Base-by-base conservation (phyloP, 2,797 vertebrate genomes). In the Aselliscus stoliczkanus region DNA sequence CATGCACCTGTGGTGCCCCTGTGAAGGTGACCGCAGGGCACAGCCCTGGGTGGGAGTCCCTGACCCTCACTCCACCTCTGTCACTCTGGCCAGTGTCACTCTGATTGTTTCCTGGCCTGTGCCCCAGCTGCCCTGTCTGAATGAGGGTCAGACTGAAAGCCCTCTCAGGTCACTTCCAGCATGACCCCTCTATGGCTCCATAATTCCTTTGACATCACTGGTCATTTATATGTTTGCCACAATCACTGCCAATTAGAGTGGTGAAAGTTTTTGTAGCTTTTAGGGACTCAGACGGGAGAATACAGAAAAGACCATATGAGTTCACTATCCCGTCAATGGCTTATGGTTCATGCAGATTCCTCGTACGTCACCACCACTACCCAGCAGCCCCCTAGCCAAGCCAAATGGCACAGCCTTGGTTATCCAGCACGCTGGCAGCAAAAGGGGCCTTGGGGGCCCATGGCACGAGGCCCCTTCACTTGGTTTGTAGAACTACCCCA, bases 291-390 rank as follows among this genome's bases (percentile, higher is more conserved):
- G 37, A 20, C 18, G 1, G n/a, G 52, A 52, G 88, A 39, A 23
- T 31, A 58, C 25, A 89, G 84, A 44, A 47, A 50, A 34, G 34
- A 18, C 50, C 31, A 0, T 11, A 29, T 34, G 52, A 42, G 11
- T 47, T 15, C 7, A 0, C 17, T 8, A 34, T 31, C 52, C 31
- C 44, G 0, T 14, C 0, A 0, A 11, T 4, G 8, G 20, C 31
- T 44, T 25, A 4, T 9, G 83, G 14, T 50, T 67, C 18, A 0
- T 17, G 1, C 5, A 25, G 31, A 18, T 18, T 6, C 37, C 52
- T 37, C 17, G 0, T 7, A 11, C 2, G 13, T 70, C 12, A 14
- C 79, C 37, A 2, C 37, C 29, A 7, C 37, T 2, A 21, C 18
- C 18, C 34, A 12, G 9, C 13, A 21, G 39, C n/a, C 13, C 85